phyloP scores from a whole-genome alignment of 2,888 invertebrate species.

The Noctua janthe region DNA sequence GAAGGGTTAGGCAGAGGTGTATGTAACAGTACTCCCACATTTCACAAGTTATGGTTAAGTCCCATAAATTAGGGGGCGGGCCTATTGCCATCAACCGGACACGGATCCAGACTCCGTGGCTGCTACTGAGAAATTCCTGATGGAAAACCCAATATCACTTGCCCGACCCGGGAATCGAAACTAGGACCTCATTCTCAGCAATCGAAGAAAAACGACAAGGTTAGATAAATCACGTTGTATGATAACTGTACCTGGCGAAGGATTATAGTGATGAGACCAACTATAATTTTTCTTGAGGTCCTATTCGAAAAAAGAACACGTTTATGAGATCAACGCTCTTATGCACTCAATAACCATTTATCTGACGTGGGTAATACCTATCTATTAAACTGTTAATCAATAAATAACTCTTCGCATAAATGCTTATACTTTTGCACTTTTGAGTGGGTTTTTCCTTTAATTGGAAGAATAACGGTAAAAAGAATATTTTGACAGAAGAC shows the following conservation, averaged over 20 bases:
- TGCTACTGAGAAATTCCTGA: too few species aligned
- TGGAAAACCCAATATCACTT: too few species aligned
- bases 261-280: neutral
- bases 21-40: too few species aligned
- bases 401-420: neutral
- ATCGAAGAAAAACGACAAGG: too few species aligned
- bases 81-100: too few species aligned
- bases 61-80: too few species aligned
- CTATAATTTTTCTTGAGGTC: too few species aligned
- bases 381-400: neutral
- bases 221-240: neutral
- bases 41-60: too few species aligned
- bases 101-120: too few species aligned
- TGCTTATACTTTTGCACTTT: neutral
- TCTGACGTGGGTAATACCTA: neutral
- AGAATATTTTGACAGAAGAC: neutral
- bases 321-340: neutral
- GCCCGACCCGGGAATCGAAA: too few species aligned
- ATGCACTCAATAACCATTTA: neutral
- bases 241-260: neutral
- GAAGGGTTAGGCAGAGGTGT: neutral
- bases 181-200: too few species aligned
- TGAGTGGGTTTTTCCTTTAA: neutral
- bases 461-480: neutral
- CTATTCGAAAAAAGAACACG: neutral